Base-by-base conservation (phyloP, 2,888 invertebrate genomes). In the Furcula furcula region DNA sequence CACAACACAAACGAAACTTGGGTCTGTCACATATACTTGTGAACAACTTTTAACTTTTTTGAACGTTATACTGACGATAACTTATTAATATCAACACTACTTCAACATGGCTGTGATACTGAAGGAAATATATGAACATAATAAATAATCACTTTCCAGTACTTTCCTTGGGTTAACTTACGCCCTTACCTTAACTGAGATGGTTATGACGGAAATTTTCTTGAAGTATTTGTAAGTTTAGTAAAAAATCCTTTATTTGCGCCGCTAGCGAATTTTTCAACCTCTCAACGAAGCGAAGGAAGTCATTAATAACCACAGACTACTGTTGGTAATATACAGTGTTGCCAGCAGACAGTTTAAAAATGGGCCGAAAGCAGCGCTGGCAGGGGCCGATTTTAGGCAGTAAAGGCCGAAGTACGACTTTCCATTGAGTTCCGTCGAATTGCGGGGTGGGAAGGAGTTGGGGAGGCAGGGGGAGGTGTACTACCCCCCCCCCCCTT, bases 41-140 rank as follows among this genome's bases (percentile, higher is more conserved):
- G 85, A 82, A 69, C 73, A 82, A 85, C 83, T 84, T 81, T 65
- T 70, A 76, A 84, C 81, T 85, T 85, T 77, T 67, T 48, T 54
- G 38, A 73, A 80, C 84, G 66, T 76, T 78, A 77, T 75, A 84
- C 82, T 79, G 83, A 79, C 79, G 80, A 76, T 69, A 87, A 87
- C 87, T 84, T 76, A 86, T 63, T 75, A 78, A 83, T 86, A 83
- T 78, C 79, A 86, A 86, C 88, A 88, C 87, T 88, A 88, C 85
- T 86, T 83, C 80, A 86, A 88, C 87, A 88, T 88, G 87, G 87
- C 87, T 88, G 88, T 87, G 82, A 82, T 86, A 79, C 74, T 77
- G 84, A 77, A 86, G 83, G 81, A 86, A 85, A 83, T 77, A 84
- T 76, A 78, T 81, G 75, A 83, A 84, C 81, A 86, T 85, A 86